Percentiles rank a stretch among this genome's conserved stretches.
Conservation (phyloP, 2,113 vertebrate genomes). For the Machaerirhynchus nigripectus region DNA sequence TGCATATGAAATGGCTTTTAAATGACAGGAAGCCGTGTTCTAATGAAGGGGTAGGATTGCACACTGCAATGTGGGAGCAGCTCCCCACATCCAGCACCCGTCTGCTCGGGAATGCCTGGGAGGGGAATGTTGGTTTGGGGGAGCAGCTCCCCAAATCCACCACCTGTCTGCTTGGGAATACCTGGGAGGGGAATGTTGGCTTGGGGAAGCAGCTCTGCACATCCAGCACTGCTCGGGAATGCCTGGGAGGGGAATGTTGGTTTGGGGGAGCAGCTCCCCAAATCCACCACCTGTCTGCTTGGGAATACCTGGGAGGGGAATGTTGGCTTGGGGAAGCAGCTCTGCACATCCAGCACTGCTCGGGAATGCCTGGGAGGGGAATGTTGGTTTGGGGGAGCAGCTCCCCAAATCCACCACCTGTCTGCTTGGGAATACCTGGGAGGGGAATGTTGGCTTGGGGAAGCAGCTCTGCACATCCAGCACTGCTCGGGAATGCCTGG, state of each 20-base stretch:
- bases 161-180: not conserved
- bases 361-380: not conserved
- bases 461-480: not conserved
- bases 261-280: not conserved
- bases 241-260: not conserved
- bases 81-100: not conserved
- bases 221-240: not conserved
- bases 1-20: not conserved
- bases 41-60: not conserved
- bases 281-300: not conserved
- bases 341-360: not conserved
- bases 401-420: not conserved
- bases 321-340: not conserved
- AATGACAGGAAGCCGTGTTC: not conserved
- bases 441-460: not conserved
- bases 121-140: not conserved
- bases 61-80: not conserved
- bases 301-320: not conserved
- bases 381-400: not conserved
- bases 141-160: not conserved
- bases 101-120: not conserved
- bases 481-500: not conserved
- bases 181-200: not conserved
- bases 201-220: not conserved
- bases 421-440: not conserved